Evolutionary conservation across 2,888 invertebrate genomes (phyloP), one percentile per base, ranked within the genome.

Genomic region (Dicyrtomina minuta): DNA sequence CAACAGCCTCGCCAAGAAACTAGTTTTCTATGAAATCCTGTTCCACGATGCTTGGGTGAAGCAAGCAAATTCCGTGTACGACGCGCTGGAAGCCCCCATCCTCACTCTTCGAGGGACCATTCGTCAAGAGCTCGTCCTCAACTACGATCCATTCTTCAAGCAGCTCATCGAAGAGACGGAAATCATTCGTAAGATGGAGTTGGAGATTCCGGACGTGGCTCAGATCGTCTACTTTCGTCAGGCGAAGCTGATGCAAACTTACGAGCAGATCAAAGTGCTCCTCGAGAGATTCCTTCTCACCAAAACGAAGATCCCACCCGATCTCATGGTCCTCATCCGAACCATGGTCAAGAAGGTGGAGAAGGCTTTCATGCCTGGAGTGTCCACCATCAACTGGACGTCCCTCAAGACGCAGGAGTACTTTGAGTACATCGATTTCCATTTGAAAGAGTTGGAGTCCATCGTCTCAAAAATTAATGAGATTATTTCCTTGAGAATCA

Each of bases 11-110:
- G 86, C 88, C 39, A 88, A 88, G 70, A 91, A 92, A 2, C 88
- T 93, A 72, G 86, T 90, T 17, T 91, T 92, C 80, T 93, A 89
- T 79, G 93, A 93, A 82, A 85, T 90, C 79, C 88, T 92, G 70
- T 90, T 91, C 81, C 92, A 93, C 79, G 86, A 87, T 75, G 90
- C 91, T 12, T 77, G 75, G 74, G 64, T 74, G 61, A 75, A 74
- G 20, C 73, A 74, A 41, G 68, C 73, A n/a, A 72, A 72, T 53
- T 71, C 72, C 12, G 71, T 77, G 20, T 77, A 75, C 59, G 77
- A 77, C 64, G 70, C 75, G 1, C 59, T 77, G 27, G 77, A 77
- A 74, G 74, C 77, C 13, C 77, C 77, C 12, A 59, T 77, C 10
- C 70, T 77, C 1, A 75, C 75, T 0, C 24, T 76, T 1, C 51